phyloP scores from a whole-genome alignment of 2,888 invertebrate genomes.

The Choristoneura rosaceana region DNA sequence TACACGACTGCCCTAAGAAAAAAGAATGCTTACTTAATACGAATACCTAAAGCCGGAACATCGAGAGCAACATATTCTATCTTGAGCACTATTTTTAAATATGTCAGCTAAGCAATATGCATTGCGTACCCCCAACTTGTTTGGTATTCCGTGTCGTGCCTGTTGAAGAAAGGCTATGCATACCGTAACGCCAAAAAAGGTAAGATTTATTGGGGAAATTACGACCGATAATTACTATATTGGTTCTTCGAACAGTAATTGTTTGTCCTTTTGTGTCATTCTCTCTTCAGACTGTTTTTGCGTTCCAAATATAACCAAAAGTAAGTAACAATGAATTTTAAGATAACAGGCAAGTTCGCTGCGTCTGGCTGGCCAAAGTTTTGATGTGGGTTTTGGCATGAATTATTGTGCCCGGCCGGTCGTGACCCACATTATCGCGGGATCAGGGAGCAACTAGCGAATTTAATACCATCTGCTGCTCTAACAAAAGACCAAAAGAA shows the following conservation, averaged over 20 bases:
- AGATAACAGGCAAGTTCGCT: constrained; percentile 8
- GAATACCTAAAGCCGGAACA: too few species aligned
- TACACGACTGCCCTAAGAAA: too few species aligned
- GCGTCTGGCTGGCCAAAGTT: constrained; percentile 18
- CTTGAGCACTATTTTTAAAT: too few species aligned
- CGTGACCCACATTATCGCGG: constrained; percentile 73
- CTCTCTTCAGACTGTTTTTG: constrained; percentile 21
- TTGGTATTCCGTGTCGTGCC: not conserved
- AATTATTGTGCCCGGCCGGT: constrained; percentile 50
- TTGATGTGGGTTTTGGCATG: constrained; percentile 53
- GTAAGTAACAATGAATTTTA: constrained; percentile 2
- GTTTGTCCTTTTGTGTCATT: constrained; percentile 24
- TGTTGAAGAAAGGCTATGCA: constrained; percentile 20
- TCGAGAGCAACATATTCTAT: too few species aligned
- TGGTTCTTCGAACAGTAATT: constrained; percentile 46
- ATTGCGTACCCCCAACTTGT: not conserved
- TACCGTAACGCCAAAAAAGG: constrained; percentile 26
- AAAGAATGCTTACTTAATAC: too few species aligned
- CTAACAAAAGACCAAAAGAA: constrained; percentile 66
- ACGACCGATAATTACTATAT: constrained; percentile 54
- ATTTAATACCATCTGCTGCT: constrained; percentile 70
- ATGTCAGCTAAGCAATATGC: too few species aligned
- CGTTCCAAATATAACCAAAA: constrained; percentile 6
- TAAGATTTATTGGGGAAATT: constrained; percentile 56
- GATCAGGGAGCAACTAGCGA: constrained; percentile 74